phyloP scores from a whole-genome alignment of 2,113 vertebrate genomes.

The Menura novaehollandiae region DNA sequence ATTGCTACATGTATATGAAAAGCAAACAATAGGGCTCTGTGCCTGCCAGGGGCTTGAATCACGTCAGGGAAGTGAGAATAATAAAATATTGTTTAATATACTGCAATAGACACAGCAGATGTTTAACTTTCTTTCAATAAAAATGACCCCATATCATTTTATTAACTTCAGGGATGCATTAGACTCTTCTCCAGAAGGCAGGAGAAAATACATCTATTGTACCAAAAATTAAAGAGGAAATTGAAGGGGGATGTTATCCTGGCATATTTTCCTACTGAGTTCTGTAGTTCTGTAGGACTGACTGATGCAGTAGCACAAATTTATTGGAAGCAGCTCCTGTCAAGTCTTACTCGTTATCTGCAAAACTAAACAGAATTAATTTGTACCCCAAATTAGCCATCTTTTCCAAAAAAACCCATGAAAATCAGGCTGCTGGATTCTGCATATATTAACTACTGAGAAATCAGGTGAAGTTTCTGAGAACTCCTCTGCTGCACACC shows the following conservation, averaged over 20 bases:
- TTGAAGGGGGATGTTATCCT: not conserved
- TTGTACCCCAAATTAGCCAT: not conserved
- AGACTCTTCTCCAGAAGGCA: not conserved
- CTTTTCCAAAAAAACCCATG: not conserved
- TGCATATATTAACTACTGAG: not conserved
- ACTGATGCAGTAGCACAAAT: not conserved
- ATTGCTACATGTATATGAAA: not conserved
- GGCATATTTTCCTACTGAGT: not conserved
- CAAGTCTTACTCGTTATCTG: not conserved
- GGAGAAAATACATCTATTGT: not conserved
- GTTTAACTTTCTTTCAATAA: not conserved
- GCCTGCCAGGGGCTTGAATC: not conserved
- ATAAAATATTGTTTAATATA: slow-evolving; percentile 9
- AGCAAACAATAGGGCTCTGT: not conserved
- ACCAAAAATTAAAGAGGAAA: slow-evolving; percentile 18
- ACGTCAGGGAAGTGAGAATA: not conserved
- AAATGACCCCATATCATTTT: not conserved
- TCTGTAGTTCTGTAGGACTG: not conserved
- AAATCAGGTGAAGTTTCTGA: accelerated
- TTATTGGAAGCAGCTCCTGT: not conserved
- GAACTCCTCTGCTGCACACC: accelerated
- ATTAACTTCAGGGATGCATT: not conserved
- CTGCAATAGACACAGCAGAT: not conserved
- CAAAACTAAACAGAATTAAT: not conserved
- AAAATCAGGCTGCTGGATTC: not conserved